Conservation (phyloP, 1,140 invertebrate species). For the Drosophila kepulauana region DNA sequence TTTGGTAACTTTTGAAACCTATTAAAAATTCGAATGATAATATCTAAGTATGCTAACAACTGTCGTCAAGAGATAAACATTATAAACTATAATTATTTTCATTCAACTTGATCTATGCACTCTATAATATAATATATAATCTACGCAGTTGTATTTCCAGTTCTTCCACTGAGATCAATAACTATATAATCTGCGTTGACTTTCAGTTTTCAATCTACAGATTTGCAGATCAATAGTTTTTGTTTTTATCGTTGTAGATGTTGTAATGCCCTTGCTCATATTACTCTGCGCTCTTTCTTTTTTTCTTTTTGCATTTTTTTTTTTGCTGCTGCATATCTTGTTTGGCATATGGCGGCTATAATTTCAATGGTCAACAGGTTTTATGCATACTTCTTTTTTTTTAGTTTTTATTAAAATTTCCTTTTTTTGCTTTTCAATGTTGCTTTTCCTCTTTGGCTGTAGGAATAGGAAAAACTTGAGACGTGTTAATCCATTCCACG, state of each 20-base stretch:
- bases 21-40: not conserved
- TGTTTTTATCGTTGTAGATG: constrained; percentile 3
- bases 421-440: constrained; percentile 47
- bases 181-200: not conserved
- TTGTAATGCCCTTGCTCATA: constrained; percentile 25
- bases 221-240: constrained; percentile 4
- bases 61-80: not conserved
- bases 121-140: not conserved
- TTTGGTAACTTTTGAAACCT: constrained; percentile 1
- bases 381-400: not conserved
- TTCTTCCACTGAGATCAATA: not conserved
- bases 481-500: constrained; percentile 64
- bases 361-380: constrained; percentile 45
- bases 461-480: constrained; percentile 27
- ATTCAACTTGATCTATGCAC: too few species aligned
- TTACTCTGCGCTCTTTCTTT: constrained; percentile 2
- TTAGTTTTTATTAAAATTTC: constrained; percentile 55
- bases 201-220: constrained; percentile 25
- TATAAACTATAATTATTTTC: too few species aligned
- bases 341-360: constrained; percentile 43
- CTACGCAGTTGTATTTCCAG: constrained; percentile 6
- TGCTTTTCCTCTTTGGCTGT: constrained; percentile 19
- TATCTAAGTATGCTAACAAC: not conserved
- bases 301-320: not conserved
- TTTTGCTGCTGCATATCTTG: constrained; percentile 17